Percentiles rank a stretch among this genome's conserved stretches.
Conservation (phyloP, 2,797 vertebrate genomes). For the Hippoglossus hippoglossus region DNA sequence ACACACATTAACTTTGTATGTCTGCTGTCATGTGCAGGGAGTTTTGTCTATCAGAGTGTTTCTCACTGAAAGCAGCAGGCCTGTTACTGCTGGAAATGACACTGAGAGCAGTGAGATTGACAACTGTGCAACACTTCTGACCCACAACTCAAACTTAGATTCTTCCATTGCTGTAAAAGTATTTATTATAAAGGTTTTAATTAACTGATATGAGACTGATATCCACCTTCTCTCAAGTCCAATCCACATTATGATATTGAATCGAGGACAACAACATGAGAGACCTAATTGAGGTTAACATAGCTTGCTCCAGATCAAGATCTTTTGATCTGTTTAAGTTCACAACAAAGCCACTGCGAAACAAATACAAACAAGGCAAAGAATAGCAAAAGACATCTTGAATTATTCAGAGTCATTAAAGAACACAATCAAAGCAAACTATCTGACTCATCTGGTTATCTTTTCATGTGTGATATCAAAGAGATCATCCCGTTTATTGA, state of each 20-base stretch:
- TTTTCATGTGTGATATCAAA: slow-evolving; percentile 49
- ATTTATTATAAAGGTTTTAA: neutral
- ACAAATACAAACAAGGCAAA: slow-evolving; percentile 25
- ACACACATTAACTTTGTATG: too few species aligned
- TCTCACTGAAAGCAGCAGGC: too few species aligned
- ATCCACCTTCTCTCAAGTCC: neutral
- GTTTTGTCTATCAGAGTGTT: too few species aligned
- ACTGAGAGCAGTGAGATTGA: too few species aligned
- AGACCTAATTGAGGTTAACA: neutral
- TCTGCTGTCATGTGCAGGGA: too few species aligned
- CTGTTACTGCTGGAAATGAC: too few species aligned
- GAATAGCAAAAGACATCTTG: slow-evolving; percentile 18
- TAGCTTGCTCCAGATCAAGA: neutral
- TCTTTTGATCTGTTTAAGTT: slow-evolving; percentile 10
- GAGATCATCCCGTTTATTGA: slow-evolving; percentile 27
- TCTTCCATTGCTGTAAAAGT: neutral
- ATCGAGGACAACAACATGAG: neutral
- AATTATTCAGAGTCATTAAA: slow-evolving; percentile 37
- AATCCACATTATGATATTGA: neutral
- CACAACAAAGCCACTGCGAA: slow-evolving; percentile 43
- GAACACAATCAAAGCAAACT: slow-evolving; percentile 31
- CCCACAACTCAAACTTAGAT: too few species aligned
- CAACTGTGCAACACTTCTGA: too few species aligned
- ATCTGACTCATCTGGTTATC: slow-evolving; percentile 31
- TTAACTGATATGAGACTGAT: slow-evolving; percentile 6